These are phyloP conservation scores for Misgurnus anguillicaudatus DNA, from an alignment of 2,113 vertebrate species.

Conservation along the genomic window DNA sequence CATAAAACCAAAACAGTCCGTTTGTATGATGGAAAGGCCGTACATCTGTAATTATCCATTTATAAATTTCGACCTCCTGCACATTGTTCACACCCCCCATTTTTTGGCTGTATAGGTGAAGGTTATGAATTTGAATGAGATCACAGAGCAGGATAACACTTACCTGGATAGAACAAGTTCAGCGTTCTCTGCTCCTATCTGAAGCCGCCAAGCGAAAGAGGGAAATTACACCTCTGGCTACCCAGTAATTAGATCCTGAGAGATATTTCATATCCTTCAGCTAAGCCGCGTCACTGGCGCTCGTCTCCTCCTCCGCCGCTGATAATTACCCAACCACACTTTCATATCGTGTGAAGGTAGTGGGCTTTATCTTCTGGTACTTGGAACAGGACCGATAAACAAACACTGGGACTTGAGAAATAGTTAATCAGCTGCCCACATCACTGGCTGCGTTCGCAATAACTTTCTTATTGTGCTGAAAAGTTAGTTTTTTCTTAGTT, in stretches of 20 bases:
- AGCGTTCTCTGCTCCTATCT: slow-evolving; percentile 40
- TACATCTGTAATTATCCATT: slow-evolving; percentile 11
- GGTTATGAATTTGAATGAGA: slow-evolving; percentile 24
- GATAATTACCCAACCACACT: slow-evolving; percentile 49
- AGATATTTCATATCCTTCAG: slow-evolving; percentile 54
- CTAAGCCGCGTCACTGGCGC: slow-evolving; percentile 26
- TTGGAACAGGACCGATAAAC: slow-evolving; percentile 29
- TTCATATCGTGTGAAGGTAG: slow-evolving; percentile 1
- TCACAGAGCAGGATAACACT: not conserved
- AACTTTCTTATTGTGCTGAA: not conserved
- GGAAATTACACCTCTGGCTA: slow-evolving; percentile 57
- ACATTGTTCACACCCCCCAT: not conserved
- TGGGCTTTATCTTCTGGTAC: slow-evolving; percentile 27
- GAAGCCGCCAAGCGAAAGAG: slow-evolving; percentile 18
- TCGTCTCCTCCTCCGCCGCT: slow-evolving; percentile 13
- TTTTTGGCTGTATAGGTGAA: not conserved
- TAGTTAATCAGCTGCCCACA: slow-evolving; percentile 35
- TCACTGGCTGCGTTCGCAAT: not conserved
- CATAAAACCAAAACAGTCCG: not conserved
- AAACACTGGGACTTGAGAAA: slow-evolving; percentile 30
- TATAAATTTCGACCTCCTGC: not conserved
- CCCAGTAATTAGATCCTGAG: slow-evolving; percentile 60
- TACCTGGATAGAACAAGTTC: slow-evolving; percentile 31
- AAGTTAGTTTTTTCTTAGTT: slow-evolving; percentile 8
- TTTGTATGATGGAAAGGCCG: not conserved